Evolutionary conservation across 2,888 invertebrate species (phyloP), one percentile per base, ranked within the genome.

Genomic region (Ormyrus labotus): DNA sequence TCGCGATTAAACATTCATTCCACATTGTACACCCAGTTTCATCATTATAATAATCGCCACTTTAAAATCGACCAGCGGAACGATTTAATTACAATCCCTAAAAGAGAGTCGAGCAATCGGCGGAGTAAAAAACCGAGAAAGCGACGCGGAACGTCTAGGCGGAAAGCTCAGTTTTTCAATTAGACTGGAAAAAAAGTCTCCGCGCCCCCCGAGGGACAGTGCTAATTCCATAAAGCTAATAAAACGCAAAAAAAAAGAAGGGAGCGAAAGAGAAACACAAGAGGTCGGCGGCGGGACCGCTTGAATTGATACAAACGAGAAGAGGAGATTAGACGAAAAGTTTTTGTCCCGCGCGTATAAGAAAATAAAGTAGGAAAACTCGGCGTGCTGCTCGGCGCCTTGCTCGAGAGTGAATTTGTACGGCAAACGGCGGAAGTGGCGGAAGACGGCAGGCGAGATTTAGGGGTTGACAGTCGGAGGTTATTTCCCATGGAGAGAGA

Each of bases 391-490:
- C 5, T 19, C 5, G 13, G 47, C 10, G 34, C n/a, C n/a, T 34
- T 34, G 10, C n/a, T 34, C 34, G 34, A 34, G 48, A 70, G 73
- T 68, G 74, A 81, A 81, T 75, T 81, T 68, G 71, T 75, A 78
- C 78, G 51, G 73, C 70, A 78, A 70, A 63, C 73, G 60, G 60
- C 57, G 75, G 67, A 70, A 80, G 77, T 63, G 48, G 55, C 58
- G 80, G 68, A 71, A 77, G 81, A 78, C 78, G 78, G 64, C 72
- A 80, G 82, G 80, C 71, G 80, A 83, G 82, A 83, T 83, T 84
- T 82, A 83, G 74, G 79, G 82, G 79, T 81, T 80, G 83, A 84
- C 81, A 76, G 72, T 75, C 69, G 79, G 34, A 80, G 80, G 82
- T 81, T 83, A 81, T 81, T 83, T 81, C 77, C 79, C 70, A 64